Conservation (phyloP, 2,113 vertebrate genomes). For the Ibidorhyncha struthersii region DNA sequence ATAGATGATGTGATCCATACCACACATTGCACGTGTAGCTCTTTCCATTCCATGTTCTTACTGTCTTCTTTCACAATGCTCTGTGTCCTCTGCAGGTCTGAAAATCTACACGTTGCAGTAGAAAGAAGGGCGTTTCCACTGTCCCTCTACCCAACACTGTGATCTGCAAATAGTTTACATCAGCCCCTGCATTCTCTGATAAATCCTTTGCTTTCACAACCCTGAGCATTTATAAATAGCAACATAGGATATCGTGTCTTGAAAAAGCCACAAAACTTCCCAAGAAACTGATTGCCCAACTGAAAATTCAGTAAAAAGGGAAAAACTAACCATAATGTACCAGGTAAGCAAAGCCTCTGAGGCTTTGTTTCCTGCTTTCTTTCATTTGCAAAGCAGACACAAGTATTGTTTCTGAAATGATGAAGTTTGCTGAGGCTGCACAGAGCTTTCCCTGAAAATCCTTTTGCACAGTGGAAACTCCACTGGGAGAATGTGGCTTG, state of each 20-base stretch:
- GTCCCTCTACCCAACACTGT: background rate
- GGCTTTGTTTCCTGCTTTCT: background rate
- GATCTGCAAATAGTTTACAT: conserved; percentile 1
- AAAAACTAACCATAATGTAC: background rate
- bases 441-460: background rate
- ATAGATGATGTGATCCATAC: background rate
- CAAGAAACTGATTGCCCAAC: background rate
- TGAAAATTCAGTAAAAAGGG: background rate
- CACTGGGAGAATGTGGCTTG: background rate
- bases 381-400: background rate
- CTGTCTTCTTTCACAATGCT: background rate
- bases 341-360: background rate
- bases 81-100: background rate
- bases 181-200: background rate
- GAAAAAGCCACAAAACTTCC: conserved; percentile 5
- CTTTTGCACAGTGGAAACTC: background rate
- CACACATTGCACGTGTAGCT: background rate
- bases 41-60: background rate
- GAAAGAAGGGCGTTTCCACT: background rate
- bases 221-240: background rate
- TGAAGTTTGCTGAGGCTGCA: background rate
- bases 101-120: background rate
- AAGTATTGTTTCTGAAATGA: background rate
- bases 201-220: conserved; percentile 33
- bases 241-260: background rate